A percentile compares a stretch with the other conserved stretches of the same genome.
Evolutionary conservation across 2,113 vertebrate genomes (phyloP).

Genomic region (Dissostichus mawsoni): DNA sequence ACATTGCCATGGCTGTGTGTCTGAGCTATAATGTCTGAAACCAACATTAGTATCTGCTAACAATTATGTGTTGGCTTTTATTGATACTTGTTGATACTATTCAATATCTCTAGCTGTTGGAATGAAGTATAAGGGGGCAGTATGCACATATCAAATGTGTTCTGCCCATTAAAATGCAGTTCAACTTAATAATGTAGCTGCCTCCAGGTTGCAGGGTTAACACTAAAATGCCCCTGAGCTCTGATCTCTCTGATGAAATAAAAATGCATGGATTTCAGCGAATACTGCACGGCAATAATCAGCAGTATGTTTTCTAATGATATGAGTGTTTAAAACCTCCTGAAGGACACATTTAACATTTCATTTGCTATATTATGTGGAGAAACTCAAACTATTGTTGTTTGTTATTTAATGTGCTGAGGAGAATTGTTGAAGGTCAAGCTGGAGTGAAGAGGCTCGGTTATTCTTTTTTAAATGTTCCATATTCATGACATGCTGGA

Average conservation of each 20-base stretch:
- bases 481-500: conserved; percentile 41
- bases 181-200: background rate
- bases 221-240: background rate
- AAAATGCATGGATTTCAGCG: background rate
- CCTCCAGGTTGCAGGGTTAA: background rate
- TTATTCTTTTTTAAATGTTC: conserved; percentile 35
- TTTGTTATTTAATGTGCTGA: background rate
- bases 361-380: background rate
- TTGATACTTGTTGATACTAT: background rate
- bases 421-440: conserved; percentile 10
- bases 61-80: background rate
- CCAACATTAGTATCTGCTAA: too few species aligned
- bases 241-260: conserved; percentile 20
- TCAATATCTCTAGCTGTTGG: background rate
- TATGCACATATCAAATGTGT: conserved; percentile 8
- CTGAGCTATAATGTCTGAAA: background rate
- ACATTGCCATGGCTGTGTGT: conserved; percentile 10
- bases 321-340: background rate
- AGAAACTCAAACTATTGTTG: background rate
- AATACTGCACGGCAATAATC: background rate
- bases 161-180: conserved; percentile 2
- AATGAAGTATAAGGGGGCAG: too few species aligned
- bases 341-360: background rate
- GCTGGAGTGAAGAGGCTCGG: conserved; percentile 29
- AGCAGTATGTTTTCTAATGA: background rate